A percentile compares a stretch with the other conserved stretches of the same genome.
Conservation (phyloP, 2,797 vertebrate genomes). For the Carduelis carduelis region DNA sequence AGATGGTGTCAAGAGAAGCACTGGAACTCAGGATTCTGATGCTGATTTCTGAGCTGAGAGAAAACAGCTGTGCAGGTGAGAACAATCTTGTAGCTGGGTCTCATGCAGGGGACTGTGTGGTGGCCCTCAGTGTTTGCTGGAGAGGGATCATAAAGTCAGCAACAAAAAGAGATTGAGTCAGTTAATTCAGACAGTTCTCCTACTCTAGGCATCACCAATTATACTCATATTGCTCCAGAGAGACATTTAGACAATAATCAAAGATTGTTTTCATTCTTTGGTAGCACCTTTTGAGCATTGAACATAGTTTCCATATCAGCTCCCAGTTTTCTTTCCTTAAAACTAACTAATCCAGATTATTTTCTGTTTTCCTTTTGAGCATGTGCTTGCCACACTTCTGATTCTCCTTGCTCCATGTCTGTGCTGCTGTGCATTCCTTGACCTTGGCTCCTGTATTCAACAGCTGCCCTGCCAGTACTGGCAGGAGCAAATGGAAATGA, state of each 20-base stretch:
- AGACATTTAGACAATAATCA: neutral
- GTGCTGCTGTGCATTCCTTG: neutral
- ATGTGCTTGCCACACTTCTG: neutral
- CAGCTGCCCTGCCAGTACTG: neutral
- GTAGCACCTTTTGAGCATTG: neutral
- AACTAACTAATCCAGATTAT: neutral
- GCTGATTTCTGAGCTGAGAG: neutral
- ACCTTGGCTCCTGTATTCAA: neutral
- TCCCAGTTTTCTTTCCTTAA: neutral
- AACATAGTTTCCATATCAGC: neutral
- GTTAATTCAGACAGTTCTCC: neutral
- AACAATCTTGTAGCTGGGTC: neutral
- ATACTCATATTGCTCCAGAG: rapidly evolving
- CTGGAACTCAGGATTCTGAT: neutral
- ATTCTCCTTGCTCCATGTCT: neutral
- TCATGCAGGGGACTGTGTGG: neutral
- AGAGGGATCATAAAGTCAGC: neutral
- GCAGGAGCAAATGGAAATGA: neutral
- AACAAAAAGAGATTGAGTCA: neutral
- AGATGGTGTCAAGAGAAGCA: neutral
- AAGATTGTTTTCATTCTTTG: neutral
- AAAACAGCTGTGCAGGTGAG: rapidly evolving
- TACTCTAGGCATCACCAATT: neutral
- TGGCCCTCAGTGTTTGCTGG: neutral
- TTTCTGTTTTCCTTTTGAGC: neutral